Evolutionary conservation across 1,140 invertebrate species (phyloP).

Genomic region (Macrobrachium nipponense): DNA sequence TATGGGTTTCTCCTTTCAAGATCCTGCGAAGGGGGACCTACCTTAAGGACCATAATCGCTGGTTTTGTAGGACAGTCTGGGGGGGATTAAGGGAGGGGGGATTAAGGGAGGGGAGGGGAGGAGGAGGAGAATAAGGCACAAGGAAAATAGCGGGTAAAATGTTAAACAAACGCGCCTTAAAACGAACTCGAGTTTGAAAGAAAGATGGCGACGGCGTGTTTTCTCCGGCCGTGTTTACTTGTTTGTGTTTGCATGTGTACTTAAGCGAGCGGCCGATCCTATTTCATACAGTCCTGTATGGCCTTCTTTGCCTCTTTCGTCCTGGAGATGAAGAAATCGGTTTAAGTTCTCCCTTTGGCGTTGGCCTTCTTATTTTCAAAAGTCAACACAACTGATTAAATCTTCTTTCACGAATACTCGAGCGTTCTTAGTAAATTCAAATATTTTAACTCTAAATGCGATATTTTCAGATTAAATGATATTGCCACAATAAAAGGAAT

Average conservation of each 20-base stretch:
- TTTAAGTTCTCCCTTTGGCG: too few species aligned
- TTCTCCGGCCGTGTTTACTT: slow-evolving; percentile 11
- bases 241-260: slow-evolving; percentile 10
- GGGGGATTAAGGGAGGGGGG: background rate
- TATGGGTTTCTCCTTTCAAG: too few species aligned
- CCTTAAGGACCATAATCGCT: background rate
- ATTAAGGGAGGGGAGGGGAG: background rate
- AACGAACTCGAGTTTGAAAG: background rate
- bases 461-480: too few species aligned
- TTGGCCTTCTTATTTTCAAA: too few species aligned
- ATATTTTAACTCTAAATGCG: too few species aligned
- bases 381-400: background rate
- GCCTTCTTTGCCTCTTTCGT: too few species aligned
- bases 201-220: background rate
- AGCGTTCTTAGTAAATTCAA: too few species aligned
- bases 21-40: background rate
- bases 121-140: background rate
- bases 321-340: too few species aligned
- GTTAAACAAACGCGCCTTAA: background rate
- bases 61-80: background rate
- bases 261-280: background rate
- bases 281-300: too few species aligned
- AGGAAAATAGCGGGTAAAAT: slow-evolving; percentile 1
- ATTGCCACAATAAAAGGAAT: too few species aligned
- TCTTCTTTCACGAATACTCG: background rate